These are phyloP conservation scores for Ctenosaura bakeri DNA, from an alignment of 2,797 vertebrate species.

Conservation along the genomic window DNA sequence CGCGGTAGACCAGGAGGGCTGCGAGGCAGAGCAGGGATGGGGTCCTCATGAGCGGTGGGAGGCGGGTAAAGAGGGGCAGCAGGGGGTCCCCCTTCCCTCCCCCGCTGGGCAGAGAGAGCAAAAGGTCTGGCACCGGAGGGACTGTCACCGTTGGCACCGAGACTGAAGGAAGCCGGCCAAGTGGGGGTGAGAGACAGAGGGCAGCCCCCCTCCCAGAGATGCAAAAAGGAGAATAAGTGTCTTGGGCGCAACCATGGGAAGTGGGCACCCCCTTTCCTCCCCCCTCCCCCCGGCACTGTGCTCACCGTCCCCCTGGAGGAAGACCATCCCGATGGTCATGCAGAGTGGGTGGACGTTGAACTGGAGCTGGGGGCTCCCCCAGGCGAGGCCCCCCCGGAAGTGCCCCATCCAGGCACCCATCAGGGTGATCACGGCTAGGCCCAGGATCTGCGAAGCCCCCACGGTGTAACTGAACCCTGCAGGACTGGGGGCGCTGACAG, in stretches of 20 bases:
- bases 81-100: too few species aligned
- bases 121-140: too few species aligned
- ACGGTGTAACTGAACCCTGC: constrained; percentile 78
- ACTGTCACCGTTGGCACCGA: too few species aligned
- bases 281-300: too few species aligned
- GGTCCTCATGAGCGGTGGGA: too few species aligned
- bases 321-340: constrained; percentile 90
- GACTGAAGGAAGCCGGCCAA: too few species aligned
- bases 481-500: neutral
- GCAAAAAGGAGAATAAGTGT: neutral
- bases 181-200: neutral
- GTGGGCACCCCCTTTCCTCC: neutral
- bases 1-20: constrained; percentile 95
- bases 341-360: constrained; percentile 91
- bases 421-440: constrained; percentile 81
- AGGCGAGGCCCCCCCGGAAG: constrained; percentile 86
- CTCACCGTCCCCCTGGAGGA: constrained; percentile 90
- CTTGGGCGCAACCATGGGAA: neutral
- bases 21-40: neutral
- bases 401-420: constrained; percentile 89
- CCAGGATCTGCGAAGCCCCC: constrained; percentile 85
- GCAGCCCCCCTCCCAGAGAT: neutral
- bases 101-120: neutral
- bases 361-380: constrained; percentile 82
- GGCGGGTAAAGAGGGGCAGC: too few species aligned